Evolutionary conservation across 2,888 invertebrate genomes (phyloP).

Genomic region (Ptilodon capucinus): DNA sequence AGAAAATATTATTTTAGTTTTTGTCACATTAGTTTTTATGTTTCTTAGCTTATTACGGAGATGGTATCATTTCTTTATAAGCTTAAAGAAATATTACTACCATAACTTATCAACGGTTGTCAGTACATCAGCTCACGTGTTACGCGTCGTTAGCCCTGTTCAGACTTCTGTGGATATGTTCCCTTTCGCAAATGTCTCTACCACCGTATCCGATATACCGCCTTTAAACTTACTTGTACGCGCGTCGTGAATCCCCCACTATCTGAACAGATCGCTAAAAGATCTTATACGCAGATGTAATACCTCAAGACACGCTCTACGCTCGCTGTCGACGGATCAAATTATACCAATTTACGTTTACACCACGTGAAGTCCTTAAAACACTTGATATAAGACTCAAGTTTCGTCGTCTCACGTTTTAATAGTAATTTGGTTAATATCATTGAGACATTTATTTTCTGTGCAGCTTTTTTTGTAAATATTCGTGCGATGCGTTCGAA

Average conservation of each 20-base stretch:
- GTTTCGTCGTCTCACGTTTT: conserved; percentile 15
- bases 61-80: neutral
- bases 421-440: conserved; percentile 21
- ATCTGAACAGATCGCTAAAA: neutral
- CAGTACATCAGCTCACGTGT: neutral
- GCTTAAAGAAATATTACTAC: neutral
- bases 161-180: neutral
- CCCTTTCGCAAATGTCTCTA: no score
- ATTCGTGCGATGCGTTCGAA: neutral
- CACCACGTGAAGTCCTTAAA: conserved; percentile 23
- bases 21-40: neutral
- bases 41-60: neutral
- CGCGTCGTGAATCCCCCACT: neutral
- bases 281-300: conserved; percentile 45
- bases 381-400: conserved; percentile 22
- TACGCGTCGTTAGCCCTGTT: neutral
- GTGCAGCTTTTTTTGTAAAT: conserved; percentile 12
- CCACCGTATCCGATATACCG: neutral
- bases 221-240: neutral
- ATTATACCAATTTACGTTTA: conserved; percentile 34
- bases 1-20: neutral
- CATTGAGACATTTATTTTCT: conserved; percentile 34
- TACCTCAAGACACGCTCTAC: conserved; percentile 46
- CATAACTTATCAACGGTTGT: neutral
- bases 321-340: conserved; percentile 44